Evolutionary conservation across 2,888 invertebrate species (phyloP), one percentile per base, ranked within the genome.

Genomic region (Diplolepis rosae): DNA sequence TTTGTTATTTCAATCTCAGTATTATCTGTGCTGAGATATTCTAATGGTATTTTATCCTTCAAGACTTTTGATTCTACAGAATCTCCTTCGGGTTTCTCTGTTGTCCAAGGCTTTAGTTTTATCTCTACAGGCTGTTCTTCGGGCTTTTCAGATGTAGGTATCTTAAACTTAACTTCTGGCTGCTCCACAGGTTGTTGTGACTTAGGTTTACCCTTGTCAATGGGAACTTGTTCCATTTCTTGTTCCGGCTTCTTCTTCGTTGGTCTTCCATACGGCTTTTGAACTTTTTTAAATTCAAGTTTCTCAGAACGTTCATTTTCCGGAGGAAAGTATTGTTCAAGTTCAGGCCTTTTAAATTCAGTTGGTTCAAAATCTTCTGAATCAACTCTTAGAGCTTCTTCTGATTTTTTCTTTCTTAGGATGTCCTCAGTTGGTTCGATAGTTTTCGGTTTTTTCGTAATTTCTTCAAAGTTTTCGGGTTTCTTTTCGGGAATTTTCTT

Each of bases 101-200:
- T 85, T 13, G 81, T 83, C 83, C 87, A 88, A 4, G 84, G 84
- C 74, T 88, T 88, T 22, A 90, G 77, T 2, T 78, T 85, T 15
- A 89, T 83, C 39, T 83, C 82, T 77, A 89, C 88, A 0, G 87
- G 84, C 69, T 85, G 82, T 52, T 89, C 87, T 66, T 87, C 82
- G 0, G 86, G 85, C 74, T 85, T 86, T 2, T 85, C 80, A 11
- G 80, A 75, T 22, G 74, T 70, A 9, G 88, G 88, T 68, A 87
- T 87, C 76, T 84, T 82, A 30, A 89, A 89, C 77, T 89, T 90
- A 9, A 89, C 82, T 72, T 90, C 90, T 2, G 89, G 87, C 74
- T 87, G 85, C 77, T 89, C 87, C 54, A 89, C 87, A 45, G 90
- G 89, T 76, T 89, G 89, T n/a, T 83, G 80, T 35, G 88, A 87